phyloP scores from a whole-genome alignment of 2,113 vertebrate genomes.

The Trematocara zebra region DNA sequence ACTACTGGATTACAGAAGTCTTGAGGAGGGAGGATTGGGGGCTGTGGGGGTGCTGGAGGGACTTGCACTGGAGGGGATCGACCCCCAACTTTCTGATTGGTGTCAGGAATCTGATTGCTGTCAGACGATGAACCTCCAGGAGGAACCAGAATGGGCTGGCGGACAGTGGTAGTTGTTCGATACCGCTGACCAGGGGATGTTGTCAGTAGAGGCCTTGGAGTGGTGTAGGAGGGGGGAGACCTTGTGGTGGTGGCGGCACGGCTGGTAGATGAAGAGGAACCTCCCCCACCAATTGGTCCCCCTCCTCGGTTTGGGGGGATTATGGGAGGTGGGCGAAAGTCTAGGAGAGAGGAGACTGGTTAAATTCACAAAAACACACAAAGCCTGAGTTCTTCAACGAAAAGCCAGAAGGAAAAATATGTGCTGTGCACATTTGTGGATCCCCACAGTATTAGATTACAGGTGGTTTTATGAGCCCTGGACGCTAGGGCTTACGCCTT shows the following conservation, averaged over 20 bases:
- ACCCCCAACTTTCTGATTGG: conserved; percentile 59
- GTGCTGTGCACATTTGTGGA: not conserved
- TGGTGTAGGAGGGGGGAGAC: conserved; percentile 69
- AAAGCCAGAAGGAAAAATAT: not conserved
- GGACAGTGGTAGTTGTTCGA: conserved; percentile 77
- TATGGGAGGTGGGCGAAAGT: conserved; percentile 56
- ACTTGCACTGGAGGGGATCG: conserved; percentile 44
- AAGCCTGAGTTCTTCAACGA: not conserved
- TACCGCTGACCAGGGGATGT: conserved; percentile 73
- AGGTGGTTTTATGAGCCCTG: not conserved
- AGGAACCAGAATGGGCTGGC: conserved; percentile 41
- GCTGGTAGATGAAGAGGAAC: conserved; percentile 71
- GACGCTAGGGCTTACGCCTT: not conserved
- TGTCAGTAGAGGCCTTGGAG: conserved; percentile 74
- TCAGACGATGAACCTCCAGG: conserved; percentile 44
- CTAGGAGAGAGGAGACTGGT: conserved; percentile 8
- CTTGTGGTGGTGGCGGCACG: conserved; percentile 75
- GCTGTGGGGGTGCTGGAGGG: conserved; percentile 60
- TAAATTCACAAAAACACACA: not conserved
- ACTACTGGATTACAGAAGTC: conserved; percentile 86
- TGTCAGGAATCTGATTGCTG: conserved; percentile 65
- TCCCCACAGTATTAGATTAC: not conserved
- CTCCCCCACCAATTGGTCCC: conserved; percentile 20
- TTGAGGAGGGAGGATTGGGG: conserved; percentile 75
- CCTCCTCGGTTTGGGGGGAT: conserved; percentile 50